Percentiles rank a stretch among this genome's conserved stretches.
Conservation (phyloP, 2,888 invertebrate genomes). For the Argyra leucocephala region DNA sequence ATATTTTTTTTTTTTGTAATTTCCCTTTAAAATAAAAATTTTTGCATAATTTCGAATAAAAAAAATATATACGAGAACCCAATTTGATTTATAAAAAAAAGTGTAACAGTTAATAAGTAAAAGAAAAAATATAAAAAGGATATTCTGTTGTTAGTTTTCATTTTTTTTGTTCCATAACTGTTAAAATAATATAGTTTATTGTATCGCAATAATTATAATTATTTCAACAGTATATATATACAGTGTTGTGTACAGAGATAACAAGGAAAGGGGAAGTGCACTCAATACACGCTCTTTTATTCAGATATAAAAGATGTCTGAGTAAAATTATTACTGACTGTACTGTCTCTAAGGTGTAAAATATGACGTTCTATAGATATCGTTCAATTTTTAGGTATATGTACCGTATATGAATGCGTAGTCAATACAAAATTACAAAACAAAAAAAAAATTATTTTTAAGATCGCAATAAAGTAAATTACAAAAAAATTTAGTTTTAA, state of each 20-base stretch:
- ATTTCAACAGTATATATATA: slow-evolving; percentile 16
- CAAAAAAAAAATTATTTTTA: neutral
- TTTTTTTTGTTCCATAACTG: neutral
- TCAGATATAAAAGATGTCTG: too few relatives aligned
- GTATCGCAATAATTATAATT: slow-evolving; percentile 4
- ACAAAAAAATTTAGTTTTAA: neutral
- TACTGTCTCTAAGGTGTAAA: neutral
- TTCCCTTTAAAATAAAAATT: neutral
- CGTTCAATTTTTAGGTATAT: too few relatives aligned
- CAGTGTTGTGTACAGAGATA: slow-evolving; percentile 23
- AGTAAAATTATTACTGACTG: too few relatives aligned
- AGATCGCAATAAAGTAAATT: neutral
- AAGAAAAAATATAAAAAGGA: too few relatives aligned
- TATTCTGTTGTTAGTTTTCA: too few relatives aligned
- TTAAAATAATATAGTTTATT: neutral
- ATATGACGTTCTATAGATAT: neutral
- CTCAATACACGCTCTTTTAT: slow-evolving; percentile 9
- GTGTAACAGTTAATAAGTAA: neutral
- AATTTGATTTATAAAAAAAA: neutral
- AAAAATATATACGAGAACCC: neutral
- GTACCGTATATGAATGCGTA: too few relatives aligned
- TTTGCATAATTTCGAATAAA: neutral
- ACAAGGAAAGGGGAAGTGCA: slow-evolving; percentile 29
- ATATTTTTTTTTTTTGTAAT: neutral
- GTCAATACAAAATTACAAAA: neutral